Base-by-base conservation (phyloP, 2,113 vertebrate genomes). In the Rhea pennata region DNA sequence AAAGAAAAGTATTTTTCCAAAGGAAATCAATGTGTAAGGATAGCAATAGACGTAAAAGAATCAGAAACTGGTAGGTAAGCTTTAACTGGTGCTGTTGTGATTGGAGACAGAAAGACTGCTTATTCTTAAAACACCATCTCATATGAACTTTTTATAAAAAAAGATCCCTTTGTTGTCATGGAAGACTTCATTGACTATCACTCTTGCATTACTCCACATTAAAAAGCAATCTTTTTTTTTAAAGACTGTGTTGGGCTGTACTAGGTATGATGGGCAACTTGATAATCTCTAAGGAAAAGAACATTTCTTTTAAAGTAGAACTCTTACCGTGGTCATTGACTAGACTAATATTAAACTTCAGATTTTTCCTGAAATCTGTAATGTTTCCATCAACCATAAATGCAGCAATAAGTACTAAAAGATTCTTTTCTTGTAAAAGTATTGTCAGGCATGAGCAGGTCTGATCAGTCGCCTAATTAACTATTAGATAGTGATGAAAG, bases 1-100 rank as follows among this genome's bases (percentile, higher is more conserved):
- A 83, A 89, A 95, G 56, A 51, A 67, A 86, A 78, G 13, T 78
- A 19, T 91, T 90, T 96, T 92, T 93, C 83, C 48, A 61, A 82
- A 94, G 84, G 70, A 92, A 94, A 81, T 65, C 22, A 64, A 0
- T 87, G 53, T 92, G 29, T 93, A 87, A 93, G 83, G 76, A 90
- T 93, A 96, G 64, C 69, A 93, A 26, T 88, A 94, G 79, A 67
- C 0, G 0, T 95, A 75, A 94, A 78, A 71, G 79, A 84, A 53
- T 93, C 56, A 75, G 79, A 81, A 54, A 13, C 84, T 85, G 71
- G 6, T 93, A 70, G 67, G 88, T 94, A 77, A 93, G 76, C 88
- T 93, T 53, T 53, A 4, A 56, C 51, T 69, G 84, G 14, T 78
- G 73, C 70, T 79, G 42, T 56, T 84, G 77, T 73, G 58, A 27